Evolutionary conservation across 2,888 invertebrate species (phyloP).

Genomic region (Trisateles emortualis): DNA sequence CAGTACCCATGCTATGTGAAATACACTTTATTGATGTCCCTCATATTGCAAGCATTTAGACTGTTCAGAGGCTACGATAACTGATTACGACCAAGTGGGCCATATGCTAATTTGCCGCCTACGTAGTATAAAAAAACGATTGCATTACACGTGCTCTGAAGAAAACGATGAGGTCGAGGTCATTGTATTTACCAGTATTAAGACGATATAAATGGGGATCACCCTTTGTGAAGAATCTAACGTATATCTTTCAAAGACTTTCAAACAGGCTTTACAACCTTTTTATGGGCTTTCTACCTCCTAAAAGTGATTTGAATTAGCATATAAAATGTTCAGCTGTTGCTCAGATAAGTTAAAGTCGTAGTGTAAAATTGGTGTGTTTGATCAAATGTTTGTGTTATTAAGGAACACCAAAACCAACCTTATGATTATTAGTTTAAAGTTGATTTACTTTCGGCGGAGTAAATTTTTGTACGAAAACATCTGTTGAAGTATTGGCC

Average conservation of each 20-base stretch:
- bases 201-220: constrained; percentile 1
- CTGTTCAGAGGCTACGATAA: too few relatives aligned
- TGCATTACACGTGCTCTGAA: background rate
- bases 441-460: too few relatives aligned
- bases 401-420: background rate
- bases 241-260: constrained; percentile 27
- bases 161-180: background rate
- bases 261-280: constrained; percentile 39
- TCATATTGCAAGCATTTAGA: too few relatives aligned
- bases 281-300: constrained; percentile 46
- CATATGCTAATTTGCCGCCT: too few relatives aligned
- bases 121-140: too few relatives aligned
- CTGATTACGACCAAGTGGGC: too few relatives aligned
- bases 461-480: too few relatives aligned
- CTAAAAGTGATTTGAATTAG: constrained; percentile 59
- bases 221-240: constrained; percentile 2
- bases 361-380: background rate
- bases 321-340: constrained; percentile 60
- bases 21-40: too few relatives aligned
- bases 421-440: too few relatives aligned
- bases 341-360: constrained; percentile 51
- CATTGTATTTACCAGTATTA: constrained; percentile 9
- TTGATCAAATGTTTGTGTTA: background rate
- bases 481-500: too few relatives aligned
- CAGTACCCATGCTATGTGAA: too few relatives aligned